Conservation (phyloP, 2,113 vertebrate species). For the Ariopsis seemanni region DNA sequence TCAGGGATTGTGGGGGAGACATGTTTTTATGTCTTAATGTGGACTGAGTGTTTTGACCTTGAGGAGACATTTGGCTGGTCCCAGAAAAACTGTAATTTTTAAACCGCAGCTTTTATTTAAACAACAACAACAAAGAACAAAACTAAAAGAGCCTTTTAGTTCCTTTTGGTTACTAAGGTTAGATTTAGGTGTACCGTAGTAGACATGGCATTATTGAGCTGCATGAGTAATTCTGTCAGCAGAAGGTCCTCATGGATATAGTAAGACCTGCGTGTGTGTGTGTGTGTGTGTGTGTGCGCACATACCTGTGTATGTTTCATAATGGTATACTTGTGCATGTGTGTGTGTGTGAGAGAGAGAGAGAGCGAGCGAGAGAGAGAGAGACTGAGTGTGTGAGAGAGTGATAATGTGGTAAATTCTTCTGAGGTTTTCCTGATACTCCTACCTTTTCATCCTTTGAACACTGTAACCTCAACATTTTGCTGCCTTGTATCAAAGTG, state of each 20-base stretch:
- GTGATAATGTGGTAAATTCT: conserved; percentile 45
- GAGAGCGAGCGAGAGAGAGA: too few species aligned
- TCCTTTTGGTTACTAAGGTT: neutral
- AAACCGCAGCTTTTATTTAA: neutral
- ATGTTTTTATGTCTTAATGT: conserved; percentile 22
- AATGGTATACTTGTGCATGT: conserved; percentile 14
- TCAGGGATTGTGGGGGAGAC: neutral
- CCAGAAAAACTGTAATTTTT: neutral
- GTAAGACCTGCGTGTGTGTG: neutral
- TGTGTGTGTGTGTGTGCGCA: neutral
- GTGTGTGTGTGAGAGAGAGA: neutral
- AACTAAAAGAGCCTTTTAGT: neutral
- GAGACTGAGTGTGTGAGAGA: conserved; percentile 33
- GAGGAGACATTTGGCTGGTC: neutral
- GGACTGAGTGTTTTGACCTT: neutral
- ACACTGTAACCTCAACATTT: conserved; percentile 39
- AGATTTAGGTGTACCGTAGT: neutral
- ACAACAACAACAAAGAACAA: neutral
- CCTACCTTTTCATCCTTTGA: conserved; percentile 34
- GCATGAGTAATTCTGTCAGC: neutral
- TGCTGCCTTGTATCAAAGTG: conserved; percentile 33
- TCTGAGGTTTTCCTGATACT: conserved; percentile 31
- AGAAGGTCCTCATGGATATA: neutral
- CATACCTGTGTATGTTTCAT: neutral
- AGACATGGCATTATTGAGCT: neutral